Evolutionary conservation across 2,113 vertebrate species (phyloP), one percentile per base, ranked within the genome.

Genomic region (Thryonomys swinderianus): DNA sequence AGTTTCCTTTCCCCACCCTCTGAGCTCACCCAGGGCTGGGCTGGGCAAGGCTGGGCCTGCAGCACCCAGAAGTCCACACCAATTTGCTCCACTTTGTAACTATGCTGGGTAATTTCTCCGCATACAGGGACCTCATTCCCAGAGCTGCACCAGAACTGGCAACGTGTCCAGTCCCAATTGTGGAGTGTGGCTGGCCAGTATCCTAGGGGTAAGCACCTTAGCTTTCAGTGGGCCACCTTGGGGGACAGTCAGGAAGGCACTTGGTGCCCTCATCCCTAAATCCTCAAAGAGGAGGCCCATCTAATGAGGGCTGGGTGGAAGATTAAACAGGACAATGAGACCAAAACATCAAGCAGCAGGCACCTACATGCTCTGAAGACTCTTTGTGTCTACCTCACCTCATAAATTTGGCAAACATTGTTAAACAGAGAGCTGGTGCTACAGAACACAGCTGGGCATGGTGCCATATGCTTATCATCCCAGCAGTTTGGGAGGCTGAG

Each of bases 31-130:
- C 59, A 73, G 88, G 85, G 42, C 48, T n/a, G 0, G 1, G 67
- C 53, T 48, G 34, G 53, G 74, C 64, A 66, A 64, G 61, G 40
- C 42, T 14, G 32, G 74, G 73, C 71, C 62, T 73, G 27, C 7
- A 0, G 16, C 2, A 81, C 25, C 6, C 7, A 37, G n/a, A 6
- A 71, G 18, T 40, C 78, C 45, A 21, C 6, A 37, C 37, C 12
- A n/a, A 84, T 95, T 45, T 76, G 37, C 34, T 32, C 45, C 34
- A 34, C 51, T 90, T 10, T 74, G 32, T 67, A 85, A 40, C 53
- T 40, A 61, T 20, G 61, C n/a, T 66, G 64, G 3, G 4, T 76
- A 40, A 94, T 66, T 71, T 96, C 55, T 78, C 66, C 2, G 14
- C 2, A 20, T n/a, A 34, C 0, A 0, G 81, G 32, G 27, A 55